These are phyloP conservation scores for Zaprionus africanus DNA, from an alignment of 1,140 invertebrate genomes.

Conservation along the genomic window DNA sequence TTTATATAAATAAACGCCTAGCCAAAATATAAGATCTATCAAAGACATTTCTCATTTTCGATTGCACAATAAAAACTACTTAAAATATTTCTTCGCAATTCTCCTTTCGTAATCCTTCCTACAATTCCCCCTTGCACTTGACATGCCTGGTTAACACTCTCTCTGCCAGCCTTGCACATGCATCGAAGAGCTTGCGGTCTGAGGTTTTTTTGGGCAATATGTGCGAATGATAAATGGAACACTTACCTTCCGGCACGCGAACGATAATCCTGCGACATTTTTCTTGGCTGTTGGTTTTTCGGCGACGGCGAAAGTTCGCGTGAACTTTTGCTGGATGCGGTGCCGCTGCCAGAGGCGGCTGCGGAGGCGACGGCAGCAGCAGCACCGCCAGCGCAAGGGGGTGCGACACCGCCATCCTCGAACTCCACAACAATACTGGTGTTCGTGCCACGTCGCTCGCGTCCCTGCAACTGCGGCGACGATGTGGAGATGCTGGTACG, in stretches of 20 bases:
- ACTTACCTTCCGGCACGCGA: slow-evolving; percentile 77
- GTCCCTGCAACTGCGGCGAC: slow-evolving; percentile 45
- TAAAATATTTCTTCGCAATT: not conserved
- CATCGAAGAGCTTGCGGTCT: not conserved
- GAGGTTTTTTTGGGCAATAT: slow-evolving; percentile 18
- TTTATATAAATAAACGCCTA: too few relatives aligned
- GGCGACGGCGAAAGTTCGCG: slow-evolving; percentile 82
- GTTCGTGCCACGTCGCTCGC: slow-evolving; percentile 67
- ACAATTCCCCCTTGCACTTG: not conserved
- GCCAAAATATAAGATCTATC: too few relatives aligned
- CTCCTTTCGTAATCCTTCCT: not conserved
- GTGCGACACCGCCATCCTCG: slow-evolving; percentile 45
- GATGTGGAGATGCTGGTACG: slow-evolving; percentile 73
- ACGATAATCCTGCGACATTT: slow-evolving; percentile 83
- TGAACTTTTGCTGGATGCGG: slow-evolving; percentile 74
- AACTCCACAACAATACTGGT: slow-evolving; percentile 74
- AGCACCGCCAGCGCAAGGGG: slow-evolving; percentile 1
- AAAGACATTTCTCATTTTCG: too few relatives aligned
- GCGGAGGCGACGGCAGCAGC: slow-evolving; percentile 23
- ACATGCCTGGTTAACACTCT: not conserved
- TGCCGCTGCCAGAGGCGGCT: slow-evolving; percentile 64
- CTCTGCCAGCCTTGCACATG: not conserved
- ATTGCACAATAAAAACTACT: not conserved
- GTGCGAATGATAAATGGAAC: slow-evolving; percentile 43
- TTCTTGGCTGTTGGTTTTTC: slow-evolving; percentile 79